phyloP scores from a whole-genome alignment of 2,113 vertebrate species.

The Campylomormyrus numenius region DNA sequence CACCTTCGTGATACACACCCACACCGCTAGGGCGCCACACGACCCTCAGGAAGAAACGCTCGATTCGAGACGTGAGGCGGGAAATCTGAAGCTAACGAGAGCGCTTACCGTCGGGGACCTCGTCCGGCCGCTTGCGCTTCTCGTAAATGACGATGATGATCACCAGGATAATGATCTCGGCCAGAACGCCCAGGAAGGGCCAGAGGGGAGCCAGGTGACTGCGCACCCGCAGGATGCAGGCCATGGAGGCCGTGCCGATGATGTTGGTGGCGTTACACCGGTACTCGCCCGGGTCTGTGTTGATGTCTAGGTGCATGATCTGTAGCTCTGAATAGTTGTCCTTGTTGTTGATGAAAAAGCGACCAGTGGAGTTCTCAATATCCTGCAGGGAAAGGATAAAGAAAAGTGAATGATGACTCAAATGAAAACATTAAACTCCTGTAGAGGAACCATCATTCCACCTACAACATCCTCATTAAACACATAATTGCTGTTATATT shows the following conservation, averaged over 20 bases:
- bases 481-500: not conserved
- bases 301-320: slow-evolving; percentile 79
- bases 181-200: slow-evolving; percentile 91
- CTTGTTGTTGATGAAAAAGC: slow-evolving; percentile 78
- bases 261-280: slow-evolving; percentile 86
- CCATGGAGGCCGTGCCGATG: slow-evolving; percentile 57
- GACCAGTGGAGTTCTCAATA: slow-evolving; percentile 73
- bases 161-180: slow-evolving; percentile 87
- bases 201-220: slow-evolving; percentile 90
- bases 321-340: slow-evolving; percentile 89
- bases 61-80: not conserved
- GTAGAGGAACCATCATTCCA: not conserved
- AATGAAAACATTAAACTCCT: not conserved
- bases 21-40: not conserved
- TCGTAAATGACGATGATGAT: slow-evolving; percentile 96
- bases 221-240: slow-evolving; percentile 84
- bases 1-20: not conserved
- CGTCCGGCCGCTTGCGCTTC: slow-evolving; percentile 97
- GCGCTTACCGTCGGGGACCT: slow-evolving; percentile 86
- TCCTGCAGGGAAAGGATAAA: slow-evolving; percentile 56
- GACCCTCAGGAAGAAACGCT: not conserved
- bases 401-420: not conserved
- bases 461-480: not conserved
- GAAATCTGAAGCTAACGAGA: not conserved
- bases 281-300: slow-evolving; percentile 81